Evolutionary conservation across 2,888 invertebrate species (phyloP).

Genomic region (Ornithoptera alexandrae): DNA sequence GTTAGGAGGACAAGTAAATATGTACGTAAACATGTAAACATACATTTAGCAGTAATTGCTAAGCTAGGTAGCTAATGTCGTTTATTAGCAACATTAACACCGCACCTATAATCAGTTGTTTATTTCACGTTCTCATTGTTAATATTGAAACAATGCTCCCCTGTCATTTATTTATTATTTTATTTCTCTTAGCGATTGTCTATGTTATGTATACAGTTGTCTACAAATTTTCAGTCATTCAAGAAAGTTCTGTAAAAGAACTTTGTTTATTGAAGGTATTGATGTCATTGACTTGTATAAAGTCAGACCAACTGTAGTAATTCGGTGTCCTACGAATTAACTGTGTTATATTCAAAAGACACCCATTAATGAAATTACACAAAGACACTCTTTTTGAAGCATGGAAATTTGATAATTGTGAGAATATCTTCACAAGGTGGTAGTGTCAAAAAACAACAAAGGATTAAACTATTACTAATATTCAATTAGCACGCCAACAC

Average conservation of each 20-base stretch:
- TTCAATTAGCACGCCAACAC: background rate
- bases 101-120: conserved; percentile 5
- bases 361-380: background rate
- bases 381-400: background rate
- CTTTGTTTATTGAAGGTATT: background rate
- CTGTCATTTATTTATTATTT: conserved; percentile 27
- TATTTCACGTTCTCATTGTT: conserved; percentile 19
- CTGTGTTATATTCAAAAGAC: background rate
- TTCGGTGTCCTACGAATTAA: background rate
- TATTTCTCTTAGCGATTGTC: conserved; percentile 12
- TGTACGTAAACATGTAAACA: background rate
- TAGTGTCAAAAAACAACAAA: background rate
- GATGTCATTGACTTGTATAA: background rate
- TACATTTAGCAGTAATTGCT: background rate
- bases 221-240: conserved; percentile 1
- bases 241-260: conserved; percentile 1
- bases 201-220: conserved; percentile 15
- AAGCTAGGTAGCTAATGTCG: background rate
- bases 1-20: background rate
- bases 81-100: conserved; percentile 8
- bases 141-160: conserved; percentile 18
- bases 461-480: background rate
- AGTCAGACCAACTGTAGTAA: background rate
- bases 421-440: background rate
- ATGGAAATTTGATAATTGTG: background rate